Evolutionary conservation across 37 sponge, comb jelly and placozoan species (phyloP), one percentile per base, ranked within the genome.

Genomic region (Ephydatia muelleri): DNA sequence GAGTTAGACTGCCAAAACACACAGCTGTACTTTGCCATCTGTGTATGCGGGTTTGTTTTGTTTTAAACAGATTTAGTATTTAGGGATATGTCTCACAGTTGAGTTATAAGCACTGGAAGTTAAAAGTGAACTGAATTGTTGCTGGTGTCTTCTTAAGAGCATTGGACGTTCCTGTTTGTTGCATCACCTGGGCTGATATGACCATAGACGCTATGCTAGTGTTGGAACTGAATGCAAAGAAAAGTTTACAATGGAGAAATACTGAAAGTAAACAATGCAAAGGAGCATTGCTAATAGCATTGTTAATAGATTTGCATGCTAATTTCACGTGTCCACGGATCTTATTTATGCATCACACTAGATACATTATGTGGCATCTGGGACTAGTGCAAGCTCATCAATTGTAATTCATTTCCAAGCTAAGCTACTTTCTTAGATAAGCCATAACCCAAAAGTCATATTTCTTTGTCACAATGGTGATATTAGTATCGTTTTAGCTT

Each of bases 131-230:
- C 39, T 32, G 76, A 38, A 90, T 72, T 27, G 39, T 77, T 40
- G 86, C 76, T 27, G 90, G 90, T 30, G 81, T 78, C 22, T 90
- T 47, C 36, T 22, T 37, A 4, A 82, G 75, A 12, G 32, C 66
- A 39, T 14, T 26, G 6, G 67, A 33, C 39, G 23, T 1, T 30
- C 81, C 86, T 28, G 78, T 39, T 4, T 32, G 23, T 6, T 64
- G 57, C 0, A 75, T 70, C 32, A 83, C 49, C 70, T 90, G 90
- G 30, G 86, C 35, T 8, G 90, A 90, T 34, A 90, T n/a, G 26
- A 90, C 73, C 67, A 85, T 74, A 0, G 90, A 85, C 0, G 81
- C 90, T 26, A 75, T 77, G 16, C 68, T 39, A 69, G 28, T 77
- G 72, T 75, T 82, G 36, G 36, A 67, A 49, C 36, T 28, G 19